Conservation (phyloP, 2,797 vertebrate genomes). For the Catamblyrhynchus diadema region DNA sequence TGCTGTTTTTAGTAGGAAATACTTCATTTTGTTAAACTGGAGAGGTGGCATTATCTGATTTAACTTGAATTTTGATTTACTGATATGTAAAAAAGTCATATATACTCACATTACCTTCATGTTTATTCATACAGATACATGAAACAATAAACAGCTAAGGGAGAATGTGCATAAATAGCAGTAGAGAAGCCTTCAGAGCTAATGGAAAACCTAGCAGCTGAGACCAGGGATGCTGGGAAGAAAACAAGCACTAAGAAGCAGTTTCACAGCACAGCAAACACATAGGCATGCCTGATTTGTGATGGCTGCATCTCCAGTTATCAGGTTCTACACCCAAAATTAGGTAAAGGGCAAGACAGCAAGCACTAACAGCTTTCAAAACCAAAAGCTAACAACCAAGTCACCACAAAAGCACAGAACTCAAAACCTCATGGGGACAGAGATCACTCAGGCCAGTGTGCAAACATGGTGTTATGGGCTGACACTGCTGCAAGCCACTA, state of each 20-base stretch:
- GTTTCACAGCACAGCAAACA: neutral
- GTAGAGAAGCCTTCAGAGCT: neutral
- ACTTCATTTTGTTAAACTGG: constrained; percentile 2
- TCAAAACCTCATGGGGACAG: neutral
- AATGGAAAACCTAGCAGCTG: neutral
- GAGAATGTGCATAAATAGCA: neutral
- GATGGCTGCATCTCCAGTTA: neutral
- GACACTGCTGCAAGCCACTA: neutral
- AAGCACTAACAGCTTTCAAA: neutral
- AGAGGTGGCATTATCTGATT: neutral
- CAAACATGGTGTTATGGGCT: neutral
- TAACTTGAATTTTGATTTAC: neutral
- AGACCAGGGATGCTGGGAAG: neutral
- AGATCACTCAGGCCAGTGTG: neutral
- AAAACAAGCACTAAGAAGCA: neutral
- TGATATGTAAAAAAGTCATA: neutral
- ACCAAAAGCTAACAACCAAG: neutral
- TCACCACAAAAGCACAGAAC: neutral
- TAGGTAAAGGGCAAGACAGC: neutral
- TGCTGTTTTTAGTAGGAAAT: constrained; percentile 46
- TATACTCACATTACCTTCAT: neutral
- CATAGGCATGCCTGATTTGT: neutral
- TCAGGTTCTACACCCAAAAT: neutral
- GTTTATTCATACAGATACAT: neutral
- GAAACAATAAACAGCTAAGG: neutral